A percentile compares a stretch with the other conserved stretches of the same genome.
Evolutionary conservation across 2,888 invertebrate species (phyloP).

Genomic region (Mythimna pallens): DNA sequence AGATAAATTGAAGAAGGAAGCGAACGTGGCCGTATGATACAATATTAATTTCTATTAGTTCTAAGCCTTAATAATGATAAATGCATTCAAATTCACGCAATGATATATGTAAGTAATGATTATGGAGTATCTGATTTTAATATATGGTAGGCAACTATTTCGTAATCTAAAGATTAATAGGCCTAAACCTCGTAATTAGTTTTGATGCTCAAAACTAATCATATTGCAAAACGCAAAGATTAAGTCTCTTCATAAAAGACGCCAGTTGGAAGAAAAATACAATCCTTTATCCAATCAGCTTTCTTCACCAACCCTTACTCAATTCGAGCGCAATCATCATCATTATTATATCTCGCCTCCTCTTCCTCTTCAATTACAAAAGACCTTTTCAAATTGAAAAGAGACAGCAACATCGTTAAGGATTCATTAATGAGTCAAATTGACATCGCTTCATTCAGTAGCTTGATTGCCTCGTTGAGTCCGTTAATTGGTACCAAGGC

Average conservation of each 20-base stretch:
- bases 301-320: slow-evolving; percentile 17
- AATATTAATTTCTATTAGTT: slow-evolving; percentile 63
- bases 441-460: slow-evolving; percentile 66
- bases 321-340: slow-evolving; percentile 37
- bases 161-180: slow-evolving; percentile 4
- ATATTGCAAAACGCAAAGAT: background rate
- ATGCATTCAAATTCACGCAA: slow-evolving; percentile 41
- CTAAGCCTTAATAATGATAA: slow-evolving; percentile 58
- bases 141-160: slow-evolving; percentile 4
- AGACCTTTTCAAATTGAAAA: slow-evolving; percentile 64
- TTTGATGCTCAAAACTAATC: background rate
- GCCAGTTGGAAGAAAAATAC: background rate
- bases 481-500: slow-evolving; percentile 65
- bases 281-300: slow-evolving; percentile 20
- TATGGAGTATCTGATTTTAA: slow-evolving; percentile 17
- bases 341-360: slow-evolving; percentile 35
- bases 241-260: background rate
- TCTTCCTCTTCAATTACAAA: slow-evolving; percentile 45
- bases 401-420: slow-evolving; percentile 64
- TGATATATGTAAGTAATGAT: slow-evolving; percentile 34
- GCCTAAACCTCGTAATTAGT: background rate
- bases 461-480: slow-evolving; percentile 67
- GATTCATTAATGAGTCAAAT: slow-evolving; percentile 68
- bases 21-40: slow-evolving; percentile 52
- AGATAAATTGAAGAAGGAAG: slow-evolving; percentile 57